Evolutionary conservation across 2,113 vertebrate genomes (phyloP), one percentile per base, ranked within the genome.

Genomic region (Emberiza fucata): DNA sequence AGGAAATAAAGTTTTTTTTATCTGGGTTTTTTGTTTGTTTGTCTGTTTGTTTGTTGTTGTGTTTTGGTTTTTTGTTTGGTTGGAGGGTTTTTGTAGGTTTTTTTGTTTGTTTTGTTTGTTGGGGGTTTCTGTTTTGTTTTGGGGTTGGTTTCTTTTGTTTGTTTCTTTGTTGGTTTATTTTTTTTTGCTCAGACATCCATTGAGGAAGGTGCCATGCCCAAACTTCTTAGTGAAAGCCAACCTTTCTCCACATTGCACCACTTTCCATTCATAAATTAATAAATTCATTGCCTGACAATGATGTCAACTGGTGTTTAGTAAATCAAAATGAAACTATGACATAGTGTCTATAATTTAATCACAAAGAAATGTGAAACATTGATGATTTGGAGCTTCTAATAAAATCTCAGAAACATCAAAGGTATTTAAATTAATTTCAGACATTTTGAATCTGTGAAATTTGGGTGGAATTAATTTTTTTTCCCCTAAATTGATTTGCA

Each of bases 291-390:
- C 84, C 93, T 97, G 90, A 81, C 61, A 96, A 50, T 48, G 69
- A 78, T 84, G 66, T 92, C 71, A 96, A 51, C 25, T 75, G 25
- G 25, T 94, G 90, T 97, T 97, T 83, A 92, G 85, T 83, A 96
- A 96, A 97, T 92, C 57, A 87, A 69, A 79, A 91, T 83, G 84
- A 95, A 97, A 83, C 33, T 76, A 86, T 97, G 95, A 95, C 83
- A 95, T 90, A 95, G 37, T 94, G 86, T 96, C 94, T 97, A 85
- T 95, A 95, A 93, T 94, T 91, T 92, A 97, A 93, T 96, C 83
- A 90, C 86, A 86, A 94, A 96, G 61, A 97, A 96, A 96, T 86
- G 47, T 60, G 82, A 95, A 88, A 68, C 63, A 79, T 91, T 92
- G 96, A 84, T 40, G 40, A 88, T 80, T 69, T 84, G 53, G 24